Evolutionary conservation across 2,797 vertebrate species (phyloP).

Genomic region (Phalloptychus januarius): DNA sequence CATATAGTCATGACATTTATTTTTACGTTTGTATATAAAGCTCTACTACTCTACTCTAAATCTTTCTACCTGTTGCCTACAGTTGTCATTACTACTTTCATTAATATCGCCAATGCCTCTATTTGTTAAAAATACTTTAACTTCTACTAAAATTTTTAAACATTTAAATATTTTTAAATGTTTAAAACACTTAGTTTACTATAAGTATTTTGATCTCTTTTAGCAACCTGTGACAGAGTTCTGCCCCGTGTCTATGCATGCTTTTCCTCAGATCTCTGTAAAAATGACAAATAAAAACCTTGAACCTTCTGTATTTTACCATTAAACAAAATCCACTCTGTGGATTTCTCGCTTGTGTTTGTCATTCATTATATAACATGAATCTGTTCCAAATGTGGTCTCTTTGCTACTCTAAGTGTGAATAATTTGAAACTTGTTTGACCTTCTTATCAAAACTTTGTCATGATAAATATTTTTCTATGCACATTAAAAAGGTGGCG

Average conservation of each 20-base stretch:
- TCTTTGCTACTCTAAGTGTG: not conserved
- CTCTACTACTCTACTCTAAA: no score
- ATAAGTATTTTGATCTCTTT: not conserved
- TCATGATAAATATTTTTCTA: constrained; percentile 18
- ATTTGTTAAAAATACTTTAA: not conserved
- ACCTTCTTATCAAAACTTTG: constrained; percentile 3
- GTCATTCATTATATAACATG: not conserved
- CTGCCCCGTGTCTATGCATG: not conserved
- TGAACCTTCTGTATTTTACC: not conserved
- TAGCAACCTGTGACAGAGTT: not conserved
- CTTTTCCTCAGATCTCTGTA: no score
- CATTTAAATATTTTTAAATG: no score
- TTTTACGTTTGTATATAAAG: not conserved
- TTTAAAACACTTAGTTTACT: not conserved
- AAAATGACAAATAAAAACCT: not conserved
- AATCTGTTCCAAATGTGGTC: not conserved
- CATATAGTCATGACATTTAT: not conserved
- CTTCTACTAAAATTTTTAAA: not conserved
- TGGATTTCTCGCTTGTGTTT: not conserved
- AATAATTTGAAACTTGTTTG: not conserved
- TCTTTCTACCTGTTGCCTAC: not conserved
- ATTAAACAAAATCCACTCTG: not conserved
- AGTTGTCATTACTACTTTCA: not conserved
- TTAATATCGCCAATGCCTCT: not conserved
- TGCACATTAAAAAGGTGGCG: not conserved